These are phyloP conservation scores for Tanypteryx hageni DNA, from an alignment of 2,888 invertebrate genomes.

Conservation along the genomic window DNA sequence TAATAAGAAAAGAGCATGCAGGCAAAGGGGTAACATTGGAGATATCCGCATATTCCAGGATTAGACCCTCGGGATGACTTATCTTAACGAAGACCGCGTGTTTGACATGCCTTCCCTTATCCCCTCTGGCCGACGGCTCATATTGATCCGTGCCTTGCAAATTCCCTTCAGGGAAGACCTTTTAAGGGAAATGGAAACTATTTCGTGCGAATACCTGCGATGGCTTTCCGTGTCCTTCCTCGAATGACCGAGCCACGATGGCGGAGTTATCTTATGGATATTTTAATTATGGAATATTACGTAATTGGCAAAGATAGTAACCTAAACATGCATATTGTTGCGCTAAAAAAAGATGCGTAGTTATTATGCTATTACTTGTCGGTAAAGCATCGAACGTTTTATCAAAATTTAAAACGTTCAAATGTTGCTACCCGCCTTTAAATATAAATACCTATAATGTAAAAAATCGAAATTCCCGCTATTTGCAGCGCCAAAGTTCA, in stretches of 20 bases:
- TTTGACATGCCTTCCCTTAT: slow-evolving; percentile 40
- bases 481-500: not conserved
- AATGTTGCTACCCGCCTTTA: too few species aligned
- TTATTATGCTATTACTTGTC: not conserved
- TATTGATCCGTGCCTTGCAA: not conserved
- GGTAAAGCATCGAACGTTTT: not conserved
- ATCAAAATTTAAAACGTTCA: not conserved
- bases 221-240: too few species aligned
- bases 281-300: not conserved
- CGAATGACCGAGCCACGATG: too few species aligned
- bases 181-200: not conserved
- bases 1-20: too few species aligned
- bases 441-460: not conserved
- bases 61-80: slow-evolving; percentile 5
- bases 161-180: not conserved
- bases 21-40: not conserved
- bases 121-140: not conserved
- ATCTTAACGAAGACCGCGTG: not conserved
- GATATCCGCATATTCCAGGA: slow-evolving; percentile 39
- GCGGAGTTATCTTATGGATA: too few species aligned
- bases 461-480: not conserved
- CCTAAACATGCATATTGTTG: not conserved
- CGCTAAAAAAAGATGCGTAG: not conserved
- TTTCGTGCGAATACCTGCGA: too few species aligned
- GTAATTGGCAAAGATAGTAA: too few species aligned